phyloP scores from a whole-genome alignment of 1,140 invertebrate species.

The Orchesella cincta region DNA sequence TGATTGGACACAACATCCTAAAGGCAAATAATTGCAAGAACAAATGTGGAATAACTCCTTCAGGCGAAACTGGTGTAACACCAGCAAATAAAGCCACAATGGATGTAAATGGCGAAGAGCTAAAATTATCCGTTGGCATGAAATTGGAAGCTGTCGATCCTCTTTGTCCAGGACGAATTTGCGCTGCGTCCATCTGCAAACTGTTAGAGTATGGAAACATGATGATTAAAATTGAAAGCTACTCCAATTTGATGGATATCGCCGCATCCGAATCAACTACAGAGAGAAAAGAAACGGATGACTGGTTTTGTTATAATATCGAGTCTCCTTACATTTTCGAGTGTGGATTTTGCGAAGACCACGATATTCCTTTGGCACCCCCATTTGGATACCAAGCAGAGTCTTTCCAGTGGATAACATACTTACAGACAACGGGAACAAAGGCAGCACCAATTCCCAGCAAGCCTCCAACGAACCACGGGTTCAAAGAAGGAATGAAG shows the following conservation, averaged over 20 bases:
- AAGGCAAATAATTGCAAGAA: not conserved
- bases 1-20: not conserved
- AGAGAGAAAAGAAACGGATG: not conserved
- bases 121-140: not conserved
- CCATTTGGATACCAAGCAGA: not conserved
- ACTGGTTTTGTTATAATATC: not conserved
- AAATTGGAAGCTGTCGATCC: not conserved
- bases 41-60: too few species aligned
- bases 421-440: too few species aligned
- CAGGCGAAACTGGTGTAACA: not conserved
- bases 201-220: not conserved
- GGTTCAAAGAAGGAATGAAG: not conserved
- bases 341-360: not conserved
- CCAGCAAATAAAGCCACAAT: not conserved
- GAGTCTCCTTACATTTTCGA: not conserved
- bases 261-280: not conserved
- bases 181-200: constrained; percentile 2
- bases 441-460: too few species aligned
- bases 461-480: not conserved
- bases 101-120: not conserved
- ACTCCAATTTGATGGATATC: not conserved
- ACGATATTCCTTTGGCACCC: not conserved
- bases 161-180: not conserved
- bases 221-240: not conserved
- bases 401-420: too few species aligned